Conservation (phyloP, 2,113 vertebrate species). For the Podarcis cretensis region DNA sequence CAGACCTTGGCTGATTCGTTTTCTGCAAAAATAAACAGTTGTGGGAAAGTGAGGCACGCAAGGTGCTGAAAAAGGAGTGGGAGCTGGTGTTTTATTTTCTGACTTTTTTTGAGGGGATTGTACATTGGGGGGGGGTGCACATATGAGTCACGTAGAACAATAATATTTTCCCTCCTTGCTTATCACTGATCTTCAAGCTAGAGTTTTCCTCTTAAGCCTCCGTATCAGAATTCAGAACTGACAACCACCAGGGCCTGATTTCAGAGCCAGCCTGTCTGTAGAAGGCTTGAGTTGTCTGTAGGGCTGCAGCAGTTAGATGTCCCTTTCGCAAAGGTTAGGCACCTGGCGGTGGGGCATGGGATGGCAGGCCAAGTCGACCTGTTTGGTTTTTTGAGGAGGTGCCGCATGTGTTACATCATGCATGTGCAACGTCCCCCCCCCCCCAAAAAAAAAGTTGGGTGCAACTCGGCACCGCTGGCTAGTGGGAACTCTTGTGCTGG, state of each 20-base stretch:
- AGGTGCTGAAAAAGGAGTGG: slow-evolving; percentile 62
- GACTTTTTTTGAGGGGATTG: slow-evolving; percentile 71
- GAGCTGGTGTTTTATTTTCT: slow-evolving; percentile 72
- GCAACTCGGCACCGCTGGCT: no score
- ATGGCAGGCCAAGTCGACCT: no score
- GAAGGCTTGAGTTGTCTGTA: no score
- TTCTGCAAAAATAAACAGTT: slow-evolving; percentile 70
- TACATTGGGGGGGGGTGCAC: slow-evolving; percentile 62
- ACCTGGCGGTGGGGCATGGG: no score
- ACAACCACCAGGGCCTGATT: neutral
- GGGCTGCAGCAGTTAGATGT: no score
- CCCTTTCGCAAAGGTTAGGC: no score
- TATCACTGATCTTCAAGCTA: slow-evolving; percentile 57
- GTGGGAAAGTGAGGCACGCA: slow-evolving; percentile 51
- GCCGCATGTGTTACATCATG: no score
- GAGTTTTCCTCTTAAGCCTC: slow-evolving; percentile 59
- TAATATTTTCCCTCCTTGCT: slow-evolving; percentile 66
- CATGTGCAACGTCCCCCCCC: no score
- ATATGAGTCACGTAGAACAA: slow-evolving; percentile 71
- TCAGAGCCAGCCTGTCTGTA: neutral
- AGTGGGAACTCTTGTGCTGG: no score
- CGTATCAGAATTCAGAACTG: neutral
- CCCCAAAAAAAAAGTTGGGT: no score
- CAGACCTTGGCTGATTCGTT: slow-evolving; percentile 69
- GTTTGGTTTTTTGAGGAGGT: no score